Evolutionary conservation across 64 coral and sea anemone genomes (phyloP), one percentile per base, ranked within the genome.

Genomic region (Pachyseris speciosa): DNA sequence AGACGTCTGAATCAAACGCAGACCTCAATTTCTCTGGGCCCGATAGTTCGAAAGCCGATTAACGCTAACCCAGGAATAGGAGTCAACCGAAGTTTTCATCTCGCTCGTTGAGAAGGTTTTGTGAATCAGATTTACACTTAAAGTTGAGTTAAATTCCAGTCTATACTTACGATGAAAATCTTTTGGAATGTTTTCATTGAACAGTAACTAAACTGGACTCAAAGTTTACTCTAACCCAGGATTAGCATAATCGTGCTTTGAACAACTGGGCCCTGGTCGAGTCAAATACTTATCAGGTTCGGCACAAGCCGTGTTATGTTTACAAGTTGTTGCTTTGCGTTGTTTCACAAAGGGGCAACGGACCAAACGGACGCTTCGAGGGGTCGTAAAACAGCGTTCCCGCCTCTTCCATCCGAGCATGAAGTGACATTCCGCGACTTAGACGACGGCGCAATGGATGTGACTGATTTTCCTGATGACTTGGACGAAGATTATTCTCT

Each of bases 401-500:
- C 22, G 67, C 7, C 33, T 40, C 67, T 71, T 71, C 67, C 36
- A 22, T 40, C 34, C 36, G 36, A 71, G 36, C 16, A 39, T 20
- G 67, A 71, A 22, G 3, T 71, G 34, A 71, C 0, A 36, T 71
- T 71, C 67, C 67, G 17, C 13, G 67, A 71, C 39, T 33, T 40
- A 20, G 67, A 71, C 34, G 5, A 40, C 67, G 15, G 2, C 34
- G 15, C 67, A 71, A 0, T 6, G 34, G 67, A 71, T 36, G 36
- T 13, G 36, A 71, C 67, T 38, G 67, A 71, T 37, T 71, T 39
- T 37, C 36, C 67, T 38, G 67, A 71, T 71, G 67, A 71, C 17
- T 71, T 39, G 4, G 67, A 5, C 34, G 67, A 37, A 19, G 67
- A 71, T 8, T 13, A 71, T 41, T 0, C 32, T 40, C 4, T 37